Evolutionary conservation across 92 coral and sea anemone species (phyloP).

Genomic region (Muricea muricata): DNA sequence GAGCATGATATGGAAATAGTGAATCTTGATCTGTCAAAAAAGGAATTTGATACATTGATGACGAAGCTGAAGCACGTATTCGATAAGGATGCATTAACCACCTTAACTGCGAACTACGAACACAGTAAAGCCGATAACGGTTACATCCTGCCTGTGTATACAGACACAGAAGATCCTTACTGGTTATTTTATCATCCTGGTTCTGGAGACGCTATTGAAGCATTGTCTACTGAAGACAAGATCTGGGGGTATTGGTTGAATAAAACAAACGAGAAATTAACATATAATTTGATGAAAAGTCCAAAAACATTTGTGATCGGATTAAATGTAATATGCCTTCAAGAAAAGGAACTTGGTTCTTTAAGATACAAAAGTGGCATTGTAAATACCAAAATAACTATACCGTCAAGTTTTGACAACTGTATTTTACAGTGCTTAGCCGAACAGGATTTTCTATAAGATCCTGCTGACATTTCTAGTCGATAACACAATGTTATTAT

Average conservation of each 20-base stretch:
- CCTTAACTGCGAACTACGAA: not conserved
- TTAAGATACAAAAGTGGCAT: not conserved
- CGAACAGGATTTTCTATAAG: not conserved
- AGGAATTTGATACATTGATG: not conserved
- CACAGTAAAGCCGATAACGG: not conserved
- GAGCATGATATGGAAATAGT: not conserved
- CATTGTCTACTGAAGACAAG: not conserved
- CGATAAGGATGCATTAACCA: not conserved
- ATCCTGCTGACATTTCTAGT: too few relatives aligned
- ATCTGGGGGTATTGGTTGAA: slow-evolving; percentile 13
- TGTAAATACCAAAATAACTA: not conserved
- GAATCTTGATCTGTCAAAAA: not conserved
- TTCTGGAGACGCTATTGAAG: not conserved
- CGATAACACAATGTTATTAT: too few relatives aligned
- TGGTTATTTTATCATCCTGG: slow-evolving; percentile 29
- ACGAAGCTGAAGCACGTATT: not conserved
- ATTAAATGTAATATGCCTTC: not conserved
- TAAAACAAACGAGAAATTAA: not conserved
- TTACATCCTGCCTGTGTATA: slow-evolving; percentile 11
- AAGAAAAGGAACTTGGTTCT: slow-evolving; percentile 5
- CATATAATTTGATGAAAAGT: too few relatives aligned
- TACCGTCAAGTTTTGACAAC: not conserved
- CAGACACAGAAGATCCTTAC: too few relatives aligned
- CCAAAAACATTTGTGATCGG: not conserved
- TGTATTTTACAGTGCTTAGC: not conserved